Percentiles rank a stretch among this genome's conserved stretches.
Conservation (phyloP, 1,140 invertebrate species). For the Babylonia areolata region DNA sequence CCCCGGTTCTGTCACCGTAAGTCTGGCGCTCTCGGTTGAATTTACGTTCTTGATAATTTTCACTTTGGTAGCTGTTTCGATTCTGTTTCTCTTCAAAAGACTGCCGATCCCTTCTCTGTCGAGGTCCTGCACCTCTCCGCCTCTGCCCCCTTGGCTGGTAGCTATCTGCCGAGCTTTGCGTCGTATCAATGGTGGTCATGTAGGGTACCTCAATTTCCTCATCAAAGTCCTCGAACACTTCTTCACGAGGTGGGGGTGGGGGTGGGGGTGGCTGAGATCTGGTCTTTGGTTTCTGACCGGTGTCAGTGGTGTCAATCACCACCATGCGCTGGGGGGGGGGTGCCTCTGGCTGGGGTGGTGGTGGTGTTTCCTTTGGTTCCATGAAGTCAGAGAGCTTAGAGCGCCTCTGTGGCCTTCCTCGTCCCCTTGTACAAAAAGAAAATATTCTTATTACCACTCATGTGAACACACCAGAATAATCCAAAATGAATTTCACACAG, state of each 20-base stretch:
- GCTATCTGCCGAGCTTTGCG: constrained; percentile 31
- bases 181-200: constrained; percentile 38
- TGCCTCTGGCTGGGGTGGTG: background rate
- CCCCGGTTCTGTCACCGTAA: background rate
- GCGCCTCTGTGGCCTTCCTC: constrained; percentile 39
- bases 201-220: constrained; percentile 34
- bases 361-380: background rate
- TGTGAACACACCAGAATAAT: too few species aligned
- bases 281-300: background rate
- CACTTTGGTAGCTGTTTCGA: background rate
- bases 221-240: constrained; percentile 31
- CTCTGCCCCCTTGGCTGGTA: background rate
- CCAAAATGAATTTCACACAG: too few species aligned
- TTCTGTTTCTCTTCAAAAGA: background rate
- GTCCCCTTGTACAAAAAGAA: constrained; percentile 35
- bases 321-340: constrained; percentile 34
- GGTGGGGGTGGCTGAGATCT: background rate
- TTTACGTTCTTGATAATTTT: background rate
- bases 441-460: too few species aligned
- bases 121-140: background rate
- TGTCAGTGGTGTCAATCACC: constrained; percentile 43
- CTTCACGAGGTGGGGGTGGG: background rate
- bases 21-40: background rate
- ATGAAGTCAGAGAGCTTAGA: constrained; percentile 50
- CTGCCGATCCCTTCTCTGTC: background rate